Conservation (phyloP, 2,797 vertebrate species). For the Anniella stebbinsi region DNA sequence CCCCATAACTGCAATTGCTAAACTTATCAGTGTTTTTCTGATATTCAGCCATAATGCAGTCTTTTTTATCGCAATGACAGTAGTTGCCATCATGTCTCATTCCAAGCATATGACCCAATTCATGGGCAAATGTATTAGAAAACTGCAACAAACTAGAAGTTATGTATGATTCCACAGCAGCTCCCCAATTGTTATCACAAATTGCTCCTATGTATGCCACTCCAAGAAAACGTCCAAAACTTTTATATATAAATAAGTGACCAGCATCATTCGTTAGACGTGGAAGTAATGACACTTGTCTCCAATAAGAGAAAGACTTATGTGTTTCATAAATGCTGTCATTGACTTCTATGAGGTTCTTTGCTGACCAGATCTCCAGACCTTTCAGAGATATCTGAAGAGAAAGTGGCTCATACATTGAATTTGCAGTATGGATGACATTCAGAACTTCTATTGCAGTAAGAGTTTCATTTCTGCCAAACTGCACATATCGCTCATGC, state of each 20-base stretch:
- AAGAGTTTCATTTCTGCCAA: neutral
- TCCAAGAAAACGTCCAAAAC: too few species aligned
- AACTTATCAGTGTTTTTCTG: too few species aligned
- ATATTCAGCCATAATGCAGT: too few species aligned
- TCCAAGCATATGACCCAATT: conserved; percentile 56
- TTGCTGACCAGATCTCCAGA: conserved; percentile 72
- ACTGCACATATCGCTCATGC: conserved; percentile 20
- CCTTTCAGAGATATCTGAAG: conserved; percentile 48
- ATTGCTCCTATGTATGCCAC: neutral
- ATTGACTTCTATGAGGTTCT: conserved; percentile 12
- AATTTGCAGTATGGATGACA: conserved; percentile 56
- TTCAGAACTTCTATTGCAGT: conserved; percentile 62
- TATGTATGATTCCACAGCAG: conserved; percentile 39
- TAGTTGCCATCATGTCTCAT: rapidly evolving
- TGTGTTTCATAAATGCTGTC: rapidly evolving
- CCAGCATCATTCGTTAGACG: conserved; percentile 37
- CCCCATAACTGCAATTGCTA: too few species aligned
- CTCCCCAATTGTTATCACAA: neutral
- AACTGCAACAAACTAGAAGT: conserved; percentile 35
- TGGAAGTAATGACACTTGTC: rapidly evolving
- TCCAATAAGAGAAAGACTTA: conserved; percentile 26
- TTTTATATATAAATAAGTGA: conserved; percentile 60
- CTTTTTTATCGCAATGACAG: too few species aligned
- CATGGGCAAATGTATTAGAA: conserved; percentile 7
- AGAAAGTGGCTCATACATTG: conserved; percentile 58